Conservation (phyloP, 2,888 invertebrate genomes). For the Nomada lathburiana region DNA sequence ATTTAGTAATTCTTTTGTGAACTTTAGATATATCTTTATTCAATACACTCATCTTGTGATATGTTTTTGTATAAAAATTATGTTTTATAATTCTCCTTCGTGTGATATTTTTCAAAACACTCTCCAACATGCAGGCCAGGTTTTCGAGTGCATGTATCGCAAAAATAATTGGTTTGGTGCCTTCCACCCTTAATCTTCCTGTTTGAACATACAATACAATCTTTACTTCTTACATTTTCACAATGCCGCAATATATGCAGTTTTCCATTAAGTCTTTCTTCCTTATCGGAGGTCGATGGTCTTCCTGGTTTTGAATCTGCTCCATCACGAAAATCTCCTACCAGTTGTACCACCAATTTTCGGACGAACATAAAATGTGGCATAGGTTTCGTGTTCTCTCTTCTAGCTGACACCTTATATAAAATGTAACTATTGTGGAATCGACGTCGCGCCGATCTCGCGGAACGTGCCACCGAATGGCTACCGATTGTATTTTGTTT, state of each 20-base stretch:
- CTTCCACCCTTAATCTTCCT: conserved; percentile 35
- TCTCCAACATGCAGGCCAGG: background rate
- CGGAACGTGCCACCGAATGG: too few relatives aligned
- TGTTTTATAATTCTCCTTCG: conserved; percentile 11
- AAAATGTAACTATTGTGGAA: conserved; percentile 15
- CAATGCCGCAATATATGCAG: conserved; percentile 34
- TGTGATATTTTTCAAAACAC: conserved; percentile 9
- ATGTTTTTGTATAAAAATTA: conserved; percentile 24
- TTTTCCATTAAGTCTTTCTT: conserved; percentile 25
- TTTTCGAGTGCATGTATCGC: conserved; percentile 10
- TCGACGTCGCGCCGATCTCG: too few relatives aligned
- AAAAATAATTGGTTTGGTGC: conserved; percentile 34
- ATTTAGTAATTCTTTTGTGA: conserved; percentile 42
- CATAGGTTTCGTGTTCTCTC: conserved; percentile 3
- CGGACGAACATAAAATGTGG: conserved; percentile 10
- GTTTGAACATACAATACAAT: conserved; percentile 33
- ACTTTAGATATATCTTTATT: conserved; percentile 39
- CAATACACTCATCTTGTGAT: conserved; percentile 15
- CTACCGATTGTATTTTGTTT: too few relatives aligned
- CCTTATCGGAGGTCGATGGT: conserved; percentile 2
- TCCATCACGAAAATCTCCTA: conserved; percentile 23
- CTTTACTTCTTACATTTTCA: conserved; percentile 31
- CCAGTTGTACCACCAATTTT: conserved; percentile 27
- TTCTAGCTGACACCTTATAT: conserved; percentile 32
- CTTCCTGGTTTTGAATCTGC: conserved; percentile 1